phyloP scores from a whole-genome alignment of 1,140 invertebrate species.

The Chrysomallon squamiferum region DNA sequence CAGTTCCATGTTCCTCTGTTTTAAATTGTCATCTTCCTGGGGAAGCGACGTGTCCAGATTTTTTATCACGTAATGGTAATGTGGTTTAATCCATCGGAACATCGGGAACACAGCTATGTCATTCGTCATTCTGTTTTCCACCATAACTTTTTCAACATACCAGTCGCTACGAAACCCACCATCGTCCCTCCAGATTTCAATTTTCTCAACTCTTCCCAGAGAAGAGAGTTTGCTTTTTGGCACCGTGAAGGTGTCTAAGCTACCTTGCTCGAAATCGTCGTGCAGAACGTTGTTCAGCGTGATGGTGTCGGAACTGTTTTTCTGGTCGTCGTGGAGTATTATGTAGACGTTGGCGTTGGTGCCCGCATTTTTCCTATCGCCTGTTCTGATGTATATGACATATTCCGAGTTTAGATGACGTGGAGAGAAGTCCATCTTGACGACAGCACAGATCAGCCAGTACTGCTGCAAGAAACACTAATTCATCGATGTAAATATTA shows the following conservation, averaged over 20 bases:
- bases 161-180: slow-evolving; percentile 60
- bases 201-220: slow-evolving; percentile 38
- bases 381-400: slow-evolving; percentile 61
- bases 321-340: slow-evolving; percentile 55
- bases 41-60: slow-evolving; percentile 65
- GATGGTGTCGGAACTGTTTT: slow-evolving; percentile 38
- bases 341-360: slow-evolving; percentile 63
- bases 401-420: slow-evolving; percentile 20
- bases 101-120: slow-evolving; percentile 62
- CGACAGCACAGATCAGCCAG: too few relatives aligned
- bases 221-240: slow-evolving; percentile 34
- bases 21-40: slow-evolving; percentile 58
- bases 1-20: slow-evolving; percentile 60
- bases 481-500: too few relatives aligned
- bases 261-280: slow-evolving; percentile 63
- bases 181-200: slow-evolving; percentile 63
- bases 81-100: slow-evolving; percentile 63
- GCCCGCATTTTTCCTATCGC: slow-evolving; percentile 60
- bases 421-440: slow-evolving; percentile 9
- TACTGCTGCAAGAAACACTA: too few relatives aligned
- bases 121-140: slow-evolving; percentile 56
- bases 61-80: slow-evolving; percentile 60
- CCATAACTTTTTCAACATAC: slow-evolving; percentile 62
- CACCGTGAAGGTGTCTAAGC: slow-evolving; percentile 52
- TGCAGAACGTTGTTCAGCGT: slow-evolving; percentile 57